Percentiles rank a stretch among this genome's conserved stretches.
phyloP scores from a whole-genome alignment of 1,140 invertebrate genomes.

The Delia radicum region DNA sequence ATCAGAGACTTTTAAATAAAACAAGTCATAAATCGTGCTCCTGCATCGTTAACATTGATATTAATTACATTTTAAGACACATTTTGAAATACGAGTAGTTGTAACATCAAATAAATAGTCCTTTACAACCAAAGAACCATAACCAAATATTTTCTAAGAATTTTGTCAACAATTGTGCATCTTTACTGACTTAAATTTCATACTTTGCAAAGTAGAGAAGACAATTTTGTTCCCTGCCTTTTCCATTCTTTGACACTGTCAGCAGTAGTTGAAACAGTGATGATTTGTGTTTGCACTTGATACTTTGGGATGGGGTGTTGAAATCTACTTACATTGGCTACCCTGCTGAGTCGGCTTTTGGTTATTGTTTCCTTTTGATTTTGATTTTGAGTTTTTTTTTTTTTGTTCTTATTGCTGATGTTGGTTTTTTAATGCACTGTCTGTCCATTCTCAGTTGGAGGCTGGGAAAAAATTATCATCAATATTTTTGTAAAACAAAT shows the following conservation, averaged over 20 bases:
- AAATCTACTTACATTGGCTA: constrained; percentile 7
- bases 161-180: constrained; percentile 11
- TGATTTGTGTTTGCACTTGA: not conserved
- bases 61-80: not conserved
- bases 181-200: not conserved
- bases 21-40: too few species aligned
- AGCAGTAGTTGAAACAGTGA: not conserved
- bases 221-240: not conserved
- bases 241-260: not conserved
- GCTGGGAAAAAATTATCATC: constrained; percentile 12
- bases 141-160: constrained; percentile 19
- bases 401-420: not conserved
- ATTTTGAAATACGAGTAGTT: not conserved
- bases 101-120: not conserved
- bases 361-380: not conserved
- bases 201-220: not conserved
- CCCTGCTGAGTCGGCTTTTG: constrained; percentile 12
- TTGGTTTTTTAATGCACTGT: not conserved
- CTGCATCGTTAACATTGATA: not conserved
- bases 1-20: too few species aligned
- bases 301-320: constrained; percentile 9
- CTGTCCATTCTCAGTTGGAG: not conserved
- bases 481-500: not conserved
- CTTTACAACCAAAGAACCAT: not conserved
- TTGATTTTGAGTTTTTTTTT: not conserved